phyloP scores from a whole-genome alignment of 2,797 vertebrate genomes.

The Anas bahamensis region DNA sequence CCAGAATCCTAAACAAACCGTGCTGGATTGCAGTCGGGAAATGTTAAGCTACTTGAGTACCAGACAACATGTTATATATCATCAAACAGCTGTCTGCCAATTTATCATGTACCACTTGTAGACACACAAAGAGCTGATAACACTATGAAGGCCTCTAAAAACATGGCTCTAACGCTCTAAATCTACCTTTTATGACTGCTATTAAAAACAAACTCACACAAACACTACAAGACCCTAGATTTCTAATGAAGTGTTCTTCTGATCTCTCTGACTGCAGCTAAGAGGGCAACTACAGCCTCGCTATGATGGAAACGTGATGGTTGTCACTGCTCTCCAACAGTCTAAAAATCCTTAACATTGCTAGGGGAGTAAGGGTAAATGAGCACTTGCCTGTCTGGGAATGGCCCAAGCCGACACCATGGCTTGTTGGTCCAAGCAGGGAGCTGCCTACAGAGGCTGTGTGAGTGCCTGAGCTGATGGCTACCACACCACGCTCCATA shows the following conservation, averaged over 20 bases:
- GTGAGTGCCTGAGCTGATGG: background rate
- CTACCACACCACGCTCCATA: background rate
- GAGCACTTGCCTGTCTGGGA: background rate
- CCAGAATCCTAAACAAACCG: background rate
- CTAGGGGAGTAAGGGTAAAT: background rate
- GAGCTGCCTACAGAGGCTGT: fast-evolving
- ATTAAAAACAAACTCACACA: background rate
- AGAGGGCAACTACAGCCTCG: background rate
- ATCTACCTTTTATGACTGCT: background rate
- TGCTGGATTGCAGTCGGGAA: background rate
- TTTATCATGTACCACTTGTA: background rate
- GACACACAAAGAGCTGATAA: background rate
- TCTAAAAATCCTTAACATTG: background rate
- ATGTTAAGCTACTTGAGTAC: background rate
- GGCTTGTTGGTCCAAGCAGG: background rate
- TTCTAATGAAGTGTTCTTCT: background rate
- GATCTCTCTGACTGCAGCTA: background rate
- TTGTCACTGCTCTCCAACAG: background rate
- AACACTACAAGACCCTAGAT: background rate
- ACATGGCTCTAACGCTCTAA: background rate
- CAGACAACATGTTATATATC: background rate
- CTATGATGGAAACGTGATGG: background rate
- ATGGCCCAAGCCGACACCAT: fast-evolving
- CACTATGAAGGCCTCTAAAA: background rate
- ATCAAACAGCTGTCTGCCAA: conserved; percentile 32